Evolutionary conservation across 2,113 vertebrate species (phyloP).

Genomic region (Meles meles): DNA sequence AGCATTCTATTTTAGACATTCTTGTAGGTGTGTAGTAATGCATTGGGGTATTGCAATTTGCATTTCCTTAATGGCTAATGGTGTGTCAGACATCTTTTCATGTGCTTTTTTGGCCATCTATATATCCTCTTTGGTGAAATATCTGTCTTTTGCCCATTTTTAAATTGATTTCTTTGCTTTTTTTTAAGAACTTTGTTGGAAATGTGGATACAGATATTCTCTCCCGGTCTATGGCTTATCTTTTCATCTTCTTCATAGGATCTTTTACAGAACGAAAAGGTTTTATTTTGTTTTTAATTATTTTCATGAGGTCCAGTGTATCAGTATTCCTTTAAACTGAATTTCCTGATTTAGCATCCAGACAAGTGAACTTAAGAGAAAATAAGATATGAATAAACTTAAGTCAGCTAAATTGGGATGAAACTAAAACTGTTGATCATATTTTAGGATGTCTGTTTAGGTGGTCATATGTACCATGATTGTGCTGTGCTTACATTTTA

Average conservation of each 20-base stretch:
- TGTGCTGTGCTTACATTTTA: background rate
- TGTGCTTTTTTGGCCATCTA: background rate
- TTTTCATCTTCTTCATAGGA: background rate
- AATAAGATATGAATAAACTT: conserved; percentile 7
- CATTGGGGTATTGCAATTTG: background rate
- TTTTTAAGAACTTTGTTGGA: background rate
- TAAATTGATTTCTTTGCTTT: background rate
- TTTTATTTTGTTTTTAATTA: background rate
- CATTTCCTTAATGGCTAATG: conserved; percentile 21
- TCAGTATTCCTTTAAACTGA: conserved; percentile 5
- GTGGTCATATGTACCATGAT: background rate
- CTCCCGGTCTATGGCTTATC: background rate
- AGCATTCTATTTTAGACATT: background rate
- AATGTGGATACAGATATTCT: background rate
- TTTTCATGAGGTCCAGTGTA: background rate
- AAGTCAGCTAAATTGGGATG: background rate
- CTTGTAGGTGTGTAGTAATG: background rate
- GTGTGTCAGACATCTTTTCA: background rate
- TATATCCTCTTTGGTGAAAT: background rate
- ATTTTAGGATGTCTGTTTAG: background rate
- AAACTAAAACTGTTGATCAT: background rate
- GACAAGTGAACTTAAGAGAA: conserved; percentile 10
- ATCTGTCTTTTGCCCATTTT: background rate
- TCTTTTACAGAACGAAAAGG: background rate
- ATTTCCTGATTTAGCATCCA: background rate